These are phyloP conservation scores for Loxodonta africana DNA, from an alignment of 2,113 vertebrate genomes.

Conservation along the genomic window DNA sequence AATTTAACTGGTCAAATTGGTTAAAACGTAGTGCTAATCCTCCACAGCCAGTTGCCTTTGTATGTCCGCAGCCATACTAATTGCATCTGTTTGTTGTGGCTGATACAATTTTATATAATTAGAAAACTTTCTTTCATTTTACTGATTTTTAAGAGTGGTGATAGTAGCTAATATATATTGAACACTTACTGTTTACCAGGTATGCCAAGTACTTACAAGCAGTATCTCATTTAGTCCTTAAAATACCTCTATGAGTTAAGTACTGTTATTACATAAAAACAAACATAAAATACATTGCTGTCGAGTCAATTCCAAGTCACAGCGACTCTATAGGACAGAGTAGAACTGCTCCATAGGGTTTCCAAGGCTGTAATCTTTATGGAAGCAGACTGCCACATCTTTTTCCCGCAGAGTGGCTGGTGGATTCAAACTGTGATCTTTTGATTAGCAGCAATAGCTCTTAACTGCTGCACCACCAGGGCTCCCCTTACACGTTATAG, in stretches of 20 bases:
- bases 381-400: not conserved
- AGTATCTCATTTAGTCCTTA: slow-evolving; percentile 24
- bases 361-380: not conserved
- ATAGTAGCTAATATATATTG: slow-evolving; percentile 37
- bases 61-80: not conserved
- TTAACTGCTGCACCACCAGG: not conserved
- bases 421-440: not conserved
- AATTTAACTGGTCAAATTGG: slow-evolving; percentile 11
- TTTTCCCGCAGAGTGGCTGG: not conserved
- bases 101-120: slow-evolving; percentile 35
- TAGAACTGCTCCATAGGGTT: no score
- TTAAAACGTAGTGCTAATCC: slow-evolving; percentile 54
- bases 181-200: not conserved
- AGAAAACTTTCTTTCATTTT: slow-evolving; percentile 19
- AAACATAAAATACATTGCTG: no score
- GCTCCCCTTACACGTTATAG: not conserved
- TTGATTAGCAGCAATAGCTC: not conserved
- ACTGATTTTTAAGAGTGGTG: slow-evolving; percentile 43
- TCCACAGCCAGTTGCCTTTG: not conserved
- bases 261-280: not conserved
- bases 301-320: no score
- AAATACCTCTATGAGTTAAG: not conserved
- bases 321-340: no score
- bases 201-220: not conserved
- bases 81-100: slow-evolving; percentile 9